A percentile compares a stretch with the other conserved stretches of the same genome.
These are phyloP conservation scores for Acutogordius australiensis DNA, from an alignment of 2,888 invertebrate genomes.

Conservation along the genomic window DNA sequence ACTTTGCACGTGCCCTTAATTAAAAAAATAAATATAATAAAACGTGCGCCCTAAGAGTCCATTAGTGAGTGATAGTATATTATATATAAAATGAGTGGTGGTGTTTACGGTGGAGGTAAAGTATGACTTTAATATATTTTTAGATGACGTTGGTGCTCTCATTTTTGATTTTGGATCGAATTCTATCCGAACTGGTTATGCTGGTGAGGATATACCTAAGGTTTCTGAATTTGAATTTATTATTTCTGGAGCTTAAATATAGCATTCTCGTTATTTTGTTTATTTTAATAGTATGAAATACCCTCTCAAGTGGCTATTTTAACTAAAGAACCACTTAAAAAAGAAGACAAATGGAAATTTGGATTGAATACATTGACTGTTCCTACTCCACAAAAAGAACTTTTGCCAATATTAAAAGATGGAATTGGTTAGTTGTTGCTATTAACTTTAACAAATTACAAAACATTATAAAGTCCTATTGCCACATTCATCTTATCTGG, in stretches of 20 bases:
- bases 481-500: too few relatives aligned
- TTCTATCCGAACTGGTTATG: slow-evolving; percentile 62
- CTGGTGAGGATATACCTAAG: slow-evolving; percentile 94
- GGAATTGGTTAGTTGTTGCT: slow-evolving; percentile 50
- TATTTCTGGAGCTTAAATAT: too few relatives aligned
- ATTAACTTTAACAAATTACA: too few relatives aligned
- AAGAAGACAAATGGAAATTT: slow-evolving; percentile 35
- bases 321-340: slow-evolving; percentile 14
- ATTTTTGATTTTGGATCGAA: slow-evolving; percentile 86
- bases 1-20: too few relatives aligned
- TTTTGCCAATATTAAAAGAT: slow-evolving; percentile 71
- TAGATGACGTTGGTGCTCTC: slow-evolving; percentile 81
- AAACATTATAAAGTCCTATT: too few relatives aligned
- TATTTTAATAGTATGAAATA: background rate
- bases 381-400: slow-evolving; percentile 54
- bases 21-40: too few relatives aligned
- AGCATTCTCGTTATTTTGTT: too few relatives aligned
- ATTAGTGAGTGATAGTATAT: too few relatives aligned
- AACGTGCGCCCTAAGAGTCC: too few relatives aligned
- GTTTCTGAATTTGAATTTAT: slow-evolving; percentile 17
- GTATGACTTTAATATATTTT: slow-evolving; percentile 17
- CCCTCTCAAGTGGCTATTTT: background rate
- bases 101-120: slow-evolving; percentile 33
- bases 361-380: slow-evolving; percentile 73
- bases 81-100: slow-evolving; percentile 34